Evolutionary conservation across 2,113 vertebrate genomes (phyloP).

Genomic region (Gymnorhina tibicen): DNA sequence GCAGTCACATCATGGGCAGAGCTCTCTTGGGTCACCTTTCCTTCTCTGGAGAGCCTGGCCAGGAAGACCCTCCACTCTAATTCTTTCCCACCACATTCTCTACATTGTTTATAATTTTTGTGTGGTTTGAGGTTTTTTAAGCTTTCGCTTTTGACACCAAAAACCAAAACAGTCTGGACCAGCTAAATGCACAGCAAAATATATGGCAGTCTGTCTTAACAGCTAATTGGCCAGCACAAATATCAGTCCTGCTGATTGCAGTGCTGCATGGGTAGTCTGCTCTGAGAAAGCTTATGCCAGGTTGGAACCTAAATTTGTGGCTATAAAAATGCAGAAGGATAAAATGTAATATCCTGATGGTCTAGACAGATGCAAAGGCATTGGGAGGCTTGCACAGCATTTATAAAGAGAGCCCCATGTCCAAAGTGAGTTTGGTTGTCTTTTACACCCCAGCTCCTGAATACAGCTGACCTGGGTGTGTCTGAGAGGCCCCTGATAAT

Average conservation of each 20-base stretch:
- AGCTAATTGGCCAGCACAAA: neutral
- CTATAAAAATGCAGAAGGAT: neutral
- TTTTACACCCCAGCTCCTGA: neutral
- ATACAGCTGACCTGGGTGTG: neutral
- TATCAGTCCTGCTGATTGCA: fast-evolving
- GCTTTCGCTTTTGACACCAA: neutral
- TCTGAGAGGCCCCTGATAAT: neutral
- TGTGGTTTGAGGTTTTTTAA: neutral
- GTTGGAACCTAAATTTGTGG: neutral
- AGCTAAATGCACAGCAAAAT: neutral
- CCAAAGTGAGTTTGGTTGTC: neutral
- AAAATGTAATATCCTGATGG: neutral
- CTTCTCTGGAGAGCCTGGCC: neutral
- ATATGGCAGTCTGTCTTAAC: neutral
- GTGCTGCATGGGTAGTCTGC: neutral
- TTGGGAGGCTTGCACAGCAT: neutral
- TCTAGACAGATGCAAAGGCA: neutral
- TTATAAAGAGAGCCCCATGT: neutral
- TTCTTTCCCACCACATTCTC: neutral
- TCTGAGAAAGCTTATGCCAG: neutral
- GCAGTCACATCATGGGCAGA: neutral
- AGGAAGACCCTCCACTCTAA: neutral
- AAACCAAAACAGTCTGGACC: neutral
- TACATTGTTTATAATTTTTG: neutral
- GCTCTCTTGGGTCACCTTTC: neutral